These are phyloP conservation scores for Apomyelois bistriatella DNA, from an alignment of 2,888 invertebrate species.

Conservation along the genomic window DNA sequence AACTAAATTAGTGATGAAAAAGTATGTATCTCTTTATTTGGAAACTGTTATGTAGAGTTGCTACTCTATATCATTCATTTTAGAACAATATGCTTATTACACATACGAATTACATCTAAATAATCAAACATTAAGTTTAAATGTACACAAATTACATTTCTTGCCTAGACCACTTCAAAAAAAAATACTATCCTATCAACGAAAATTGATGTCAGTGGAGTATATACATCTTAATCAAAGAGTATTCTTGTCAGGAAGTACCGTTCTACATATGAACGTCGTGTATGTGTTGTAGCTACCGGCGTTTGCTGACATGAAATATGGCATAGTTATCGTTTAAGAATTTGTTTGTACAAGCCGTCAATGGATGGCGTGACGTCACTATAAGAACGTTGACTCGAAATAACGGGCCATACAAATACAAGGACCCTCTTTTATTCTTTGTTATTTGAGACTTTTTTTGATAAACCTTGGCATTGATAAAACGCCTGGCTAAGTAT, in stretches of 20 bases:
- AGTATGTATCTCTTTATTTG: no score
- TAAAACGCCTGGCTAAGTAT: no score
- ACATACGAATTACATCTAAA: no score
- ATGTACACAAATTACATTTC: no score
- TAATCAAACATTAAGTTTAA: no score
- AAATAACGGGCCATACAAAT: slow-evolving; percentile 38
- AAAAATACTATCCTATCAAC: slow-evolving; percentile 8
- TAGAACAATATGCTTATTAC: no score
- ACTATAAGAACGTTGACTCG: slow-evolving; percentile 35
- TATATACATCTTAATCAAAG: slow-evolving; percentile 32
- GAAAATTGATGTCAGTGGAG: slow-evolving; percentile 28
- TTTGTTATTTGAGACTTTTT: background rate
- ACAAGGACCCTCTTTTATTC: slow-evolving; percentile 5
- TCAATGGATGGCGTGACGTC: slow-evolving; percentile 44
- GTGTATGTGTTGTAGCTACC: slow-evolving; percentile 23
- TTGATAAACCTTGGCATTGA: no score
- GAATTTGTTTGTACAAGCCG: slow-evolving; percentile 48
- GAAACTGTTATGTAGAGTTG: no score
- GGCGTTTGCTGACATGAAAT: slow-evolving; percentile 32
- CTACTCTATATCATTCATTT: no score
- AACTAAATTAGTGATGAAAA: no score
- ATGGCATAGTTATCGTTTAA: slow-evolving; percentile 29
- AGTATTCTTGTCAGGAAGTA: slow-evolving; percentile 31
- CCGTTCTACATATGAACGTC: slow-evolving; percentile 23
- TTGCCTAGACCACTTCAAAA: no score